phyloP scores from a whole-genome alignment of 1,140 invertebrate species.

The Manduca sexta region DNA sequence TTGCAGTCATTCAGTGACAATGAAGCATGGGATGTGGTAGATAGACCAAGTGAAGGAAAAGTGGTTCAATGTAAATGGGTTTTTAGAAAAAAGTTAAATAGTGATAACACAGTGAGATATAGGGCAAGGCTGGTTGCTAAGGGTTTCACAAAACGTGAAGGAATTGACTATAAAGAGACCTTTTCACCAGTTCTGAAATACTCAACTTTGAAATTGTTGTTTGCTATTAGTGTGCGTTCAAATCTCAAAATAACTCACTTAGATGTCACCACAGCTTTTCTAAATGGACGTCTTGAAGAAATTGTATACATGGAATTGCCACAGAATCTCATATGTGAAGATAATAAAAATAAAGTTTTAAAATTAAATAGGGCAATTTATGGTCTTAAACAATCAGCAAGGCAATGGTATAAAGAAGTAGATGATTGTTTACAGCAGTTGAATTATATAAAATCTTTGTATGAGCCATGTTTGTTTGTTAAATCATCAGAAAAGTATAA shows the following conservation, averaged over 20 bases:
- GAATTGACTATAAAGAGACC: constrained; percentile 13
- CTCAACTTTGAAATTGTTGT: constrained; percentile 13
- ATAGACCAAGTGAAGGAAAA: constrained; percentile 27
- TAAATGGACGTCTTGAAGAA: constrained; percentile 42
- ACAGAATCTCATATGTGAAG: constrained; percentile 2
- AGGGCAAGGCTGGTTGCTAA: constrained; percentile 5
- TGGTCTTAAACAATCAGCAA: constrained; percentile 28
- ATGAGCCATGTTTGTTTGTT: constrained; percentile 34
- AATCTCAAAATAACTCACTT: constrained; percentile 17
- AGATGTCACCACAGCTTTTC: constrained; percentile 27
- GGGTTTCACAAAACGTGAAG: constrained; percentile 1
- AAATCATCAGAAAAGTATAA: constrained; percentile 9
- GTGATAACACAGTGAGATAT: constrained; percentile 8
- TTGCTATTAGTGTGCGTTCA: constrained; percentile 8
- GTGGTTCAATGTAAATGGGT: constrained; percentile 14
- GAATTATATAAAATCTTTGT: constrained; percentile 16
- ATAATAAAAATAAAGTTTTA: constrained; percentile 13
- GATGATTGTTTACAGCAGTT: constrained; percentile 21
- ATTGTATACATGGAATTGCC: constrained; percentile 19
- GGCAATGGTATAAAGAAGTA: constrained; percentile 21
- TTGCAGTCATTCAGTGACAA: constrained; percentile 33
- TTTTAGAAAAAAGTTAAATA: constrained; percentile 13
- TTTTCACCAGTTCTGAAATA: constrained; percentile 11
- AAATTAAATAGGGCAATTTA: constrained; percentile 9
- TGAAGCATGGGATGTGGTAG: constrained; percentile 39